A percentile compares a stretch with the other conserved stretches of the same genome.
Evolutionary conservation across 2,888 invertebrate species (phyloP).

Genomic region (Boloria euphrosyne): DNA sequence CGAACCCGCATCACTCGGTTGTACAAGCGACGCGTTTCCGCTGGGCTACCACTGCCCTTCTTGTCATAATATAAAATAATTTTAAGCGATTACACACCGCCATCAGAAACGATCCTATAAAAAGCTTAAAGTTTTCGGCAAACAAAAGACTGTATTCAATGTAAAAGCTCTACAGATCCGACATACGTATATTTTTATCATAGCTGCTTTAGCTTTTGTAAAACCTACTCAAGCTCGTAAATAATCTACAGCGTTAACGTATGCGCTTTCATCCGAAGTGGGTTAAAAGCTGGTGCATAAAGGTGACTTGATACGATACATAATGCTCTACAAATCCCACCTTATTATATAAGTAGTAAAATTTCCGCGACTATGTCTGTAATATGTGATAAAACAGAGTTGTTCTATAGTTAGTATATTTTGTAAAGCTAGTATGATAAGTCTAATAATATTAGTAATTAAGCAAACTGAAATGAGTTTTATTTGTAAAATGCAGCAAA

Average conservation of each 20-base stretch:
- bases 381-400: no score
- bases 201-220: slow-evolving; percentile 25
- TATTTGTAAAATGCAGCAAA: no score
- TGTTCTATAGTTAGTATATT: no score
- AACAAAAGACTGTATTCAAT: slow-evolving; percentile 6
- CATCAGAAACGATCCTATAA: not conserved
- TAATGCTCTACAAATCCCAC: slow-evolving; percentile 33
- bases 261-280: slow-evolving; percentile 53
- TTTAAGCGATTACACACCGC: no score
- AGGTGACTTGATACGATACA: slow-evolving; percentile 49
- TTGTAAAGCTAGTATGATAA: no score
- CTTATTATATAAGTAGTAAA: slow-evolving; percentile 2
- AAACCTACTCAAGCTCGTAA: slow-evolving; percentile 25
- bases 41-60: no score
- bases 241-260: slow-evolving; percentile 35
- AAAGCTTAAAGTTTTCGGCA: not conserved
- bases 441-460: no score
- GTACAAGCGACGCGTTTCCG: no score
- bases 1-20: no score
- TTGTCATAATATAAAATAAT: no score
- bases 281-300: slow-evolving; percentile 69
- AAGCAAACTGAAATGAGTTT: no score
- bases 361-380: no score
- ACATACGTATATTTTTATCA: slow-evolving; percentile 22
- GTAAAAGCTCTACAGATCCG: slow-evolving; percentile 6